Base-by-base conservation (phyloP, 2,797 vertebrate species). In the Amblyraja radiata region DNA sequence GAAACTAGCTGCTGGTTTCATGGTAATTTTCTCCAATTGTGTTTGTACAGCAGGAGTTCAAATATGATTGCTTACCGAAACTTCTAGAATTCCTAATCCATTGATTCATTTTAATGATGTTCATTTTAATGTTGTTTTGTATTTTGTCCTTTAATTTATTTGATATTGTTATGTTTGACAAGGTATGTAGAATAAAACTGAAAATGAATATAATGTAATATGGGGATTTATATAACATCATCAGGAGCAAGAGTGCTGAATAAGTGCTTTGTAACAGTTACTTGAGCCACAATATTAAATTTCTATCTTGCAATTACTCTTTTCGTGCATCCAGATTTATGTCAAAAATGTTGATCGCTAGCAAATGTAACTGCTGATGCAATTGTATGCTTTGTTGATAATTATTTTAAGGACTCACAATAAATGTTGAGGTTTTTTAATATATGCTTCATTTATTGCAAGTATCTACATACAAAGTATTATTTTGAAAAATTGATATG, bases 181-280 rank as follows among this genome's bases (percentile, higher is more conserved):
- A 61, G 32, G 6, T 7, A 58, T 71, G 76, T 25, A 54, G 90
- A 92, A 76, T 76, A 92, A 76, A 46, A 76, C 90, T 88, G 36
- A 92, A n/a, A 92, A 92, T 92, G 90, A 58, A 74, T 73, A 76
- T 76, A 28, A 71, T 23, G 76, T 88, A 88, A 88, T 68, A 63
- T 88, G 10, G n/a, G 84, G 61, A 32, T 92, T 92, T 71, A 54
- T 36, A 92, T 92, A 71, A 58, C 90, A 92, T 76, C 90, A 73
- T 28, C 54, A 76, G 58, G 68, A 58, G 46, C 46, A 92, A 54
- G 68, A 76, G 46, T 73, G 65, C 73, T 92, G 90, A 92, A 74
- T 58, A 92, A 92, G 90, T 74, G 71, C 36, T 58, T 76, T 92
- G 71, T 74, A 76, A 46, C 71, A 28, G 90, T 76, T 92, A 92